A percentile compares a stretch with the other conserved stretches of the same genome.
These are phyloP conservation scores for Dynastes tityus DNA, from an alignment of 2,888 invertebrate genomes.

Conservation along the genomic window DNA sequence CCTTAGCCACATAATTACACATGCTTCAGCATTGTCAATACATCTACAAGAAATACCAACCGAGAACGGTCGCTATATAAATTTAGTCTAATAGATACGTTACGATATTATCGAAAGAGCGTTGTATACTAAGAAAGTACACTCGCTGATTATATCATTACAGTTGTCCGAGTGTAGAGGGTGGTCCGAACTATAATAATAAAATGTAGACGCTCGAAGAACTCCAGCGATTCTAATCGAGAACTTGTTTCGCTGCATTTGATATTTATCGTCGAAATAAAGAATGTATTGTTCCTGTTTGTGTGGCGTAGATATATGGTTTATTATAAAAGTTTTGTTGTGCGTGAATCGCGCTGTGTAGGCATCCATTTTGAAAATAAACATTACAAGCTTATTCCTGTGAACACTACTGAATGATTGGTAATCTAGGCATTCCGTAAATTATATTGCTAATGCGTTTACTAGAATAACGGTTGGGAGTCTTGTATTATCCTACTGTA, in stretches of 20 bases:
- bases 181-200: slow-evolving; percentile 36
- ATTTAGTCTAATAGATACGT: slow-evolving; percentile 42
- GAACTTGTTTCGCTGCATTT: slow-evolving; percentile 36
- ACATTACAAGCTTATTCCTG: not conserved
- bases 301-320: slow-evolving; percentile 26
- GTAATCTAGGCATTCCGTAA: not conserved
- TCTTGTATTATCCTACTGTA: too few species aligned
- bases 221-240: slow-evolving; percentile 39
- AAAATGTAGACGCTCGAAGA: slow-evolving; percentile 37
- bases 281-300: slow-evolving; percentile 43
- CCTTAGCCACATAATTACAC: too few species aligned
- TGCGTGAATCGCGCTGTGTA: slow-evolving; percentile 18
- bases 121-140: slow-evolving; percentile 41
- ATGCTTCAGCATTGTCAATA: too few species aligned
- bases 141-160: slow-evolving; percentile 42
- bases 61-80: slow-evolving; percentile 11
- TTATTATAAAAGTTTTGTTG: slow-evolving; percentile 38
- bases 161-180: slow-evolving; percentile 43
- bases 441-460: not conserved
- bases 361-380: slow-evolving; percentile 15
- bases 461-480: not conserved
- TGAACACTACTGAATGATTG: not conserved
- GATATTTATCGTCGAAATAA: slow-evolving; percentile 43
- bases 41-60: too few species aligned
- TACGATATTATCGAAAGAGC: slow-evolving; percentile 32